A percentile compares a stretch with the other conserved stretches of the same genome.
Evolutionary conservation across 1,140 invertebrate species (phyloP).

Genomic region (Scaptodrosophila lebanonensis): DNA sequence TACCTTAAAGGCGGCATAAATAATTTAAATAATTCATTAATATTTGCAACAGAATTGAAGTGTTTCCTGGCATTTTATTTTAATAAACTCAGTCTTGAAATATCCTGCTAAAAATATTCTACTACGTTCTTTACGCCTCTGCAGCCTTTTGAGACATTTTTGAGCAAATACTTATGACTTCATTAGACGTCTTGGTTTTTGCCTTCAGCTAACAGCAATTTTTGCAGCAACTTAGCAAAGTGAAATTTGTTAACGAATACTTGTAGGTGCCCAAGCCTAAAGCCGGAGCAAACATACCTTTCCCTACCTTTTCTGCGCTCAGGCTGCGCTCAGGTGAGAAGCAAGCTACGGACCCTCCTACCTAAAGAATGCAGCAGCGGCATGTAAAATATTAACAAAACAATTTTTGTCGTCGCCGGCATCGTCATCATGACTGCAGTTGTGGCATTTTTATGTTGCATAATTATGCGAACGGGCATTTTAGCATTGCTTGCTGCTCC

Average conservation of each 20-base stretch:
- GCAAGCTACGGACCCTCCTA: not conserved
- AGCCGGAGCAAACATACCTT: constrained; percentile 12
- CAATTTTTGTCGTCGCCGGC: constrained; percentile 41
- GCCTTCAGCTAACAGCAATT: constrained; percentile 23
- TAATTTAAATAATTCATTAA: too few relatives aligned
- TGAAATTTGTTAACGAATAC: constrained; percentile 62
- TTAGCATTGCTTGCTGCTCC: constrained; percentile 16
- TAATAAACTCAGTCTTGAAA: too few relatives aligned
- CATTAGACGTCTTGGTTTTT: constrained; percentile 27
- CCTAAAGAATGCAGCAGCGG: constrained; percentile 38
- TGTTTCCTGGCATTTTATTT: too few relatives aligned
- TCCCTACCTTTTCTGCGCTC: constrained; percentile 20
- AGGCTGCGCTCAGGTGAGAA: not conserved
- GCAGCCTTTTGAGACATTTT: too few relatives aligned
- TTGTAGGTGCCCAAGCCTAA: constrained; percentile 57
- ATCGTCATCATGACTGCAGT: constrained; percentile 23
- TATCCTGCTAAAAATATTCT: too few relatives aligned
- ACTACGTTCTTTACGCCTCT: too few relatives aligned
- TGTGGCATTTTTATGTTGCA: constrained; percentile 51
- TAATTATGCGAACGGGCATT: constrained; percentile 48
- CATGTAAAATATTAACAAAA: constrained; percentile 59
- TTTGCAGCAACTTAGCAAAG: constrained; percentile 15
- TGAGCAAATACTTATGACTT: constrained; percentile 13
- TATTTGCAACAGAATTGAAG: too few relatives aligned
- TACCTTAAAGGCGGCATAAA: too few relatives aligned